These are phyloP conservation scores for Pachyseris speciosa DNA, from an alignment of 64 coral and sea anemone genomes.

Conservation along the genomic window DNA sequence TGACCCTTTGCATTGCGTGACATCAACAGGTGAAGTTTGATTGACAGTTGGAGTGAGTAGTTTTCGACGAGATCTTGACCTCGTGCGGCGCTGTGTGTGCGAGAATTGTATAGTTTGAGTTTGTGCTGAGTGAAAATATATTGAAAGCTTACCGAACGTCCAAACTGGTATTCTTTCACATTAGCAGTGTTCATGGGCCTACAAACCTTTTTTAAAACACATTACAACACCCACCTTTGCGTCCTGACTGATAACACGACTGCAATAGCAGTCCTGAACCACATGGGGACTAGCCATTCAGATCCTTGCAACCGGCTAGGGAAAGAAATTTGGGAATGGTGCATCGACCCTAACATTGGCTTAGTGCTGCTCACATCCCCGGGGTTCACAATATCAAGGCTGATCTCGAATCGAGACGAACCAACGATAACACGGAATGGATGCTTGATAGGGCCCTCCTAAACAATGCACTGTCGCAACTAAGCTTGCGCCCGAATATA, in stretches of 20 bases:
- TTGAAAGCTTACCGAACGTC: no score
- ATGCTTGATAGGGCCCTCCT: constrained; percentile 5
- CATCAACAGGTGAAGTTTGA: no score
- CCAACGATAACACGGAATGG: constrained; percentile 16
- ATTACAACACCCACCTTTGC: constrained; percentile 5
- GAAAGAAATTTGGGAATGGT: constrained; percentile 62
- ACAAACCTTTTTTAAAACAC: constrained; percentile 8
- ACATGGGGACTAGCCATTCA: constrained; percentile 72
- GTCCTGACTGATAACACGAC: constrained; percentile 46
- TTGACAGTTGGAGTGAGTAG: no score
- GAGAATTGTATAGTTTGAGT: no score
- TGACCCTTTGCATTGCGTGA: no score
- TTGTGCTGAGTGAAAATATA: no score
- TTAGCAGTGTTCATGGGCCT: constrained; percentile 45
- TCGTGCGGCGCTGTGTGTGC: no score
- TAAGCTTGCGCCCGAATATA: constrained; percentile 4
- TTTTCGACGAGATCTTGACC: no score
- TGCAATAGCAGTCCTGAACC: constrained; percentile 16
- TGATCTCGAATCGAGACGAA: constrained; percentile 36
- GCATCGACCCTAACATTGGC: constrained; percentile 8
- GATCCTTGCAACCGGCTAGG: not conserved
- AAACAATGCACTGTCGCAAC: not conserved
- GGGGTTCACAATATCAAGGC: constrained; percentile 20
- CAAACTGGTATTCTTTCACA: no score
- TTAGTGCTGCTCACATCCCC: constrained; percentile 53